Base-by-base conservation (phyloP, 2,888 invertebrate genomes). In the Deroplatys truncata region DNA sequence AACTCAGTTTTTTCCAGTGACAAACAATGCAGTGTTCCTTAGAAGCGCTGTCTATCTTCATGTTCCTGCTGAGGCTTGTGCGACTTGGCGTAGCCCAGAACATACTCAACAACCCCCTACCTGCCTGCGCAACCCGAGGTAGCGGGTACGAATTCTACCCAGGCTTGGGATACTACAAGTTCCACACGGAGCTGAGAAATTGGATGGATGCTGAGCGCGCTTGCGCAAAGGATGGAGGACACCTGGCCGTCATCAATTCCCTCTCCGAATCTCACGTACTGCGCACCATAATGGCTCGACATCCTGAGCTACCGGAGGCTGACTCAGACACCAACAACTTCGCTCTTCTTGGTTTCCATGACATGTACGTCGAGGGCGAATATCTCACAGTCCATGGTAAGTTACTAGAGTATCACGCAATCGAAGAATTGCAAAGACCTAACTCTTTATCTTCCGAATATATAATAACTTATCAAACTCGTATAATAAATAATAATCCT, bases 331-430 rank as follows among this genome's bases (percentile, higher is more conserved):
- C 85, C 28, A 85, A 85, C 31, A 28, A 85, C 49, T 43, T 49
- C n/a, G 88, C 84, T 13, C 84, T 84, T 25, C n/a, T 88, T 0
- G 88, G 88, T 15, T 88, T 88, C 82, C 88, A 88, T 72, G 88
- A 88, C 35, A 31, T 88, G 25, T 88, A 84, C 31, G 84, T 88
- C n/a, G 88, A 88, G 84, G 83, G 43, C 29, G 88, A 88, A 25
- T 88, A 88, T 72, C 56, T 88, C n/a, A 88, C 88, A 20, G 88
- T 88, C 28, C 83, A 43, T n/a, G 88, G 88, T 88, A 29, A 28
- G 88, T 88, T 0, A 43, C 43, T 43, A 35, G 7, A 8, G 35
- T 35, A 35, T 31, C 5, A 35, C 0, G n/a, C n/a, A n/a, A n/a
- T n/a, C n/a, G n/a, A n/a, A n/a, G n/a, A n/a, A 8, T 35, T 35